Conservation (phyloP, 2,797 vertebrate genomes). For the Capromys pilorides region DNA sequence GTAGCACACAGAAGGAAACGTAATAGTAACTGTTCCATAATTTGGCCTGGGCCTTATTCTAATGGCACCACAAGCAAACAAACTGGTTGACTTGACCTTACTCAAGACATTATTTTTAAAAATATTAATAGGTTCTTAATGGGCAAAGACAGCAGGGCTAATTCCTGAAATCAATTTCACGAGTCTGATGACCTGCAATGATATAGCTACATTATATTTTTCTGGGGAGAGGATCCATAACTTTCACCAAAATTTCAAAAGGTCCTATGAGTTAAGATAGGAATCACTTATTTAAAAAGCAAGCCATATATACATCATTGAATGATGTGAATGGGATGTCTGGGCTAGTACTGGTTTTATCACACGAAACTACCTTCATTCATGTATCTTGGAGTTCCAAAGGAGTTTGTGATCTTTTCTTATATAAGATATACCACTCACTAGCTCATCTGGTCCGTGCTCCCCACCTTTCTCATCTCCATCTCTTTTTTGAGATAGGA, state of each 20-base stretch:
- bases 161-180: constrained; percentile 19
- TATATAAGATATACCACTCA: background rate
- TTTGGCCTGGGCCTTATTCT: constrained; percentile 1
- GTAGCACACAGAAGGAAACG: background rate
- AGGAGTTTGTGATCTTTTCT: background rate
- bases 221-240: background rate
- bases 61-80: background rate
- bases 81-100: background rate
- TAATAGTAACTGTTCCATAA: background rate
- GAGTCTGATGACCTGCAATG: constrained; percentile 1
- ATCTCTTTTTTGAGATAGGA: background rate
- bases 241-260: constrained; percentile 25
- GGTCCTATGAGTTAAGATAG: background rate
- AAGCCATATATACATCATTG: background rate
- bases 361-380: background rate
- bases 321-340: background rate
- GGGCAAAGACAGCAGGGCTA: background rate
- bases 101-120: background rate
- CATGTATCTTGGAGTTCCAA: background rate
- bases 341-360: background rate
- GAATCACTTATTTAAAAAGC: background rate
- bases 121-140: background rate
- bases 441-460: background rate
- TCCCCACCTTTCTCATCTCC: background rate
- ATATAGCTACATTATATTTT: background rate